Evolutionary conservation across 2,888 invertebrate species (phyloP), one percentile per base, ranked within the genome.

Genomic region (Prostheceraeus crozeri): DNA sequence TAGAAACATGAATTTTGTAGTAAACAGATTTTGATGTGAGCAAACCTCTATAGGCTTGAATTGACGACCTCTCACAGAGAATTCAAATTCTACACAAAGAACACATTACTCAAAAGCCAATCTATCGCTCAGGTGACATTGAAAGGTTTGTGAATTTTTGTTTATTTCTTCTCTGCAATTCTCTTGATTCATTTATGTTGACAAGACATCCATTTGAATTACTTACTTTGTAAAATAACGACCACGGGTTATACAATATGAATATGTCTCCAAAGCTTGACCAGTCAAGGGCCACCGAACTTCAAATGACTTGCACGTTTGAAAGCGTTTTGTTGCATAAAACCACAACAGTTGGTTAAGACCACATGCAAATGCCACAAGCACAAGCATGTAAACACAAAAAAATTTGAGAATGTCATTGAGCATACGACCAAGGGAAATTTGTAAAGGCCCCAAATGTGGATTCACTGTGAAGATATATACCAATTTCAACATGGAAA

Each of bases 381-480:
- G 81, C 57, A 76, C 74, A 23, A 77, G 66, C 27, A 84, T 82
- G 75, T 88, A 89, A 72, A 91, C 86, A 75, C 87, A 86, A 79
- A 88, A 87, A 79, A 90, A 90, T 75, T 90, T 89, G 64, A 89
- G 83, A 67, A 90, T 89, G 71, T 90, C 90, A 69, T 81, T 78
- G 40, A 82, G 80, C 82, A 82, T 82, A 59, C 82, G 73, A 40
- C 71, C 60, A 36, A 90, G 80, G 0, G 89, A 89, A 68, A 91
- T 88, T 80, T 90, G 90, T 67, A 90, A 80, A 1, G 89, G 90
- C 1, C 90, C 90, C 68, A 91, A 77, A 75, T 90, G 87, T 1
- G 90, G 89, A 78, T 89, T 89, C 69, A 90, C 87, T 57, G 89
- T 89, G 78, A 90, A 90, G 69, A 90, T 80, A 73, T 90, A 89